These are phyloP conservation scores for Meteorus cinctellus DNA, from an alignment of 2,888 invertebrate species.

Conservation along the genomic window DNA sequence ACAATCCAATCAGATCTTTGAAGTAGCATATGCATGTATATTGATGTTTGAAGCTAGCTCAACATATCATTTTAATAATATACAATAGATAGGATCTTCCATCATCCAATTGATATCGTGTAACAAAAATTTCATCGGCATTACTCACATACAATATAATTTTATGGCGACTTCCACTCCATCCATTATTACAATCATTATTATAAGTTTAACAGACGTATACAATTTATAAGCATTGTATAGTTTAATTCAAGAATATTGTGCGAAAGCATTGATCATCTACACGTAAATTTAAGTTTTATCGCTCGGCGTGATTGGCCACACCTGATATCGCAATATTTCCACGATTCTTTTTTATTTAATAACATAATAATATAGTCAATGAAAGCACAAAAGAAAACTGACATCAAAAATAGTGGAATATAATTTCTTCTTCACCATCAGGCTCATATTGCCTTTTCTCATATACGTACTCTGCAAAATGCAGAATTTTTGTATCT, in stretches of 20 bases:
- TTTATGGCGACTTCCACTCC: background rate
- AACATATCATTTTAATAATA: constrained; percentile 28
- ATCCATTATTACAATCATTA: constrained; percentile 1
- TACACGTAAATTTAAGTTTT: background rate
- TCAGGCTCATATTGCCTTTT: background rate
- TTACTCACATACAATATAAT: constrained; percentile 10
- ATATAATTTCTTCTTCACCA: background rate
- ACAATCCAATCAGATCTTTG: too few relatives aligned
- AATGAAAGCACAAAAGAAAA: background rate
- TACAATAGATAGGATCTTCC: background rate
- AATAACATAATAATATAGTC: background rate
- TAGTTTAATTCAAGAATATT: constrained; percentile 1
- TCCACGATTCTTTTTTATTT: background rate
- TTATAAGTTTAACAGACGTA: constrained; percentile 14
- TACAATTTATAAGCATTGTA: constrained; percentile 35
- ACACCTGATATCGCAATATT: background rate
- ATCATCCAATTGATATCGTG: background rate
- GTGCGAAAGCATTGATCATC: background rate
- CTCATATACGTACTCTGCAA: background rate
- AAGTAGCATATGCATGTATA: background rate
- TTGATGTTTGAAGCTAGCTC: constrained; percentile 17
- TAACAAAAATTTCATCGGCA: constrained; percentile 16
- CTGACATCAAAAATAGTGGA: constrained; percentile 19
- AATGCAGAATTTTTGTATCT: constrained; percentile 7
- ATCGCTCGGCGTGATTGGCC: background rate